Conservation (phyloP, 2,888 invertebrate genomes). For the Epirrhoe tristata region DNA sequence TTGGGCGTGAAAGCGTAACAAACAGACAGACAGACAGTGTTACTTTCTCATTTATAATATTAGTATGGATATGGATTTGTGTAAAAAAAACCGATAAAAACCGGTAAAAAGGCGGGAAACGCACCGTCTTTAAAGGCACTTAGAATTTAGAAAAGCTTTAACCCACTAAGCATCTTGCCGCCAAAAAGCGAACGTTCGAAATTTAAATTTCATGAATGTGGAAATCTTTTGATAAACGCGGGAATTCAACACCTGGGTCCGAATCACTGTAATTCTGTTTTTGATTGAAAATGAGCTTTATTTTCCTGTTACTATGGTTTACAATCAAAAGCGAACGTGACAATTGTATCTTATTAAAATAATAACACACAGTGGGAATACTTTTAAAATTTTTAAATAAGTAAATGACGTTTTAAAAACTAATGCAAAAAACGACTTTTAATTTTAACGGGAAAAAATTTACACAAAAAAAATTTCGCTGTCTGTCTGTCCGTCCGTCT, state of each 20-base stretch:
- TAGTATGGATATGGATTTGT: too few relatives aligned
- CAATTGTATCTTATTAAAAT: background rate
- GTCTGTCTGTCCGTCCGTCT: too few relatives aligned
- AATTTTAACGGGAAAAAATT: too few relatives aligned
- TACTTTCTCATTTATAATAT: too few relatives aligned
- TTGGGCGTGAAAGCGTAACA: too few relatives aligned
- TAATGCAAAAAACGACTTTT: too few relatives aligned
- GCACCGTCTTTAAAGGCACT: background rate
- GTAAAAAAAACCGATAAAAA: background rate
- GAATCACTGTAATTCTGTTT: background rate
- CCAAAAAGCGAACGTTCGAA: slow-evolving; percentile 12
- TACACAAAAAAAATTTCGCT: too few relatives aligned
- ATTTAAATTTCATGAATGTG: slow-evolving; percentile 37
- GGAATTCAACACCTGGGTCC: slow-evolving; percentile 5
- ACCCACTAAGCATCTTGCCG: slow-evolving; percentile 5
- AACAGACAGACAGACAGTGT: too few relatives aligned
- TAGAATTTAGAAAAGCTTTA: background rate
- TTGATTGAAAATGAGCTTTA: background rate
- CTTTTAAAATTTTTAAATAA: too few relatives aligned
- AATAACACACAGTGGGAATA: background rate
- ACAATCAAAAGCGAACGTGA: background rate
- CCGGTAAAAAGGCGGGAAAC: background rate
- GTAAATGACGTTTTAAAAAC: too few relatives aligned
- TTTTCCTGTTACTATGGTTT: background rate
- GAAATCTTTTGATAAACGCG: slow-evolving; percentile 20